Conservation (phyloP, 2,113 vertebrate species). For the Muntiacus reevesi region DNA sequence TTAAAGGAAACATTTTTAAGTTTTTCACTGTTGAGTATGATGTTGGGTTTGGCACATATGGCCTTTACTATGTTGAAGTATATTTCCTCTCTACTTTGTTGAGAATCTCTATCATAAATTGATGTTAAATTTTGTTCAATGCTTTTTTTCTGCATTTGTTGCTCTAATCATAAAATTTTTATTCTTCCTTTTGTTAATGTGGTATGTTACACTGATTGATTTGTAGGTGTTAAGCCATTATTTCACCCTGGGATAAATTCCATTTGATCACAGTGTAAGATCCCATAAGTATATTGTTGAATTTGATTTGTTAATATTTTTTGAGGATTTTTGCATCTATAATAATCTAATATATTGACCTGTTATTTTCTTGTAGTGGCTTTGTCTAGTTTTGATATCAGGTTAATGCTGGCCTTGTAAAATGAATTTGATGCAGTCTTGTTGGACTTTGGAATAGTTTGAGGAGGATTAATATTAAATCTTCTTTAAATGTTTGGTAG, state of each 20-base stretch:
- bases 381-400: background rate
- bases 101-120: background rate
- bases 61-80: background rate
- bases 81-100: background rate
- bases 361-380: background rate
- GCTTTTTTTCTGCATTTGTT: background rate
- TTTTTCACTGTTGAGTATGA: background rate
- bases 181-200: background rate
- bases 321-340: background rate
- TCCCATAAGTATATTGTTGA: background rate
- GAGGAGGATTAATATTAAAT: background rate
- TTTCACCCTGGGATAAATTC: background rate
- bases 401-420: background rate
- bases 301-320: background rate
- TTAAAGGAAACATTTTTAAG: background rate
- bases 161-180: background rate
- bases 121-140: background rate
- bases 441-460: background rate
- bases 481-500: background rate
- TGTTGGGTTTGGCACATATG: background rate
- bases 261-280: background rate
- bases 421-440: background rate
- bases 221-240: background rate
- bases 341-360: background rate
- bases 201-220: background rate